Conservation (phyloP, 2,113 vertebrate species). For the Cathartes aura region DNA sequence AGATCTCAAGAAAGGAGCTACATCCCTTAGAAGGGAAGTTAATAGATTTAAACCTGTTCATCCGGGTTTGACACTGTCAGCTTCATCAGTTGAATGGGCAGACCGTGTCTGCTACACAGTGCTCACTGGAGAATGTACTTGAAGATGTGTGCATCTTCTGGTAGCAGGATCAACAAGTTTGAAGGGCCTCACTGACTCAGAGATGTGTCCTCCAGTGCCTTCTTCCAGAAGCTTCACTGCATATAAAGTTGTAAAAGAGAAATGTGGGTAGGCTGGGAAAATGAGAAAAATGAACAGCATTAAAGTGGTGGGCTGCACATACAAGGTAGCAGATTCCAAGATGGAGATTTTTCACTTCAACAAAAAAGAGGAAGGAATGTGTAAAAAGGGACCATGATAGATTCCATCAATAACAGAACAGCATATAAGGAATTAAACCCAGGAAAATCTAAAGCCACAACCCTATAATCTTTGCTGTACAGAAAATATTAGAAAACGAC, state of each 20-base stretch:
- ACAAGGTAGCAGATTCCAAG: background rate
- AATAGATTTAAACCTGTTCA: background rate
- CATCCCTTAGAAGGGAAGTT: background rate
- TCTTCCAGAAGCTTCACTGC: background rate
- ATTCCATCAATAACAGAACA: background rate
- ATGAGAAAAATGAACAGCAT: background rate
- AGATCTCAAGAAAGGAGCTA: background rate
- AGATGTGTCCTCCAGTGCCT: background rate
- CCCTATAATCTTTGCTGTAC: background rate
- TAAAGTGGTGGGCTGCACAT: background rate
- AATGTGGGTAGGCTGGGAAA: background rate
- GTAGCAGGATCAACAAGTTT: rapidly evolving
- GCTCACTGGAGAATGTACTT: background rate
- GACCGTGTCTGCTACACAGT: rapidly evolving
- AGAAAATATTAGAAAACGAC: background rate
- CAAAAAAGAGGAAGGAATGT: background rate
- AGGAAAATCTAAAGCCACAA: background rate
- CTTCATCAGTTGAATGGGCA: background rate
- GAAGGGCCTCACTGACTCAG: background rate
- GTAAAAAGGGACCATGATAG: background rate
- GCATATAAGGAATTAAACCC: background rate
- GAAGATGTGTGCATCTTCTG: background rate
- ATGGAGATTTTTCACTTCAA: background rate
- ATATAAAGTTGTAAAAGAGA: background rate
- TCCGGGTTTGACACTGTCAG: background rate